Conservation (phyloP, 1,140 invertebrate genomes). For the Brachionus rotundiformis region DNA sequence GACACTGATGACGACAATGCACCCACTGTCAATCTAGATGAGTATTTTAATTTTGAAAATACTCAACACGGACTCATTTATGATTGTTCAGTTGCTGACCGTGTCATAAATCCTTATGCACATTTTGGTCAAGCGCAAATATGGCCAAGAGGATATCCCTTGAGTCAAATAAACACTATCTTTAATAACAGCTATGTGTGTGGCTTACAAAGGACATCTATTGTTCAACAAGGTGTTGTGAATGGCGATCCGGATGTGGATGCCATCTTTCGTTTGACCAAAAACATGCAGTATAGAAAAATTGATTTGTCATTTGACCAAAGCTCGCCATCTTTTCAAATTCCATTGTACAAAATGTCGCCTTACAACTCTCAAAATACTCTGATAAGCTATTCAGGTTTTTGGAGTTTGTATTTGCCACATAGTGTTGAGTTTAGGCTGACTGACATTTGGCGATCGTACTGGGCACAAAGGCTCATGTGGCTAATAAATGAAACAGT, state of each 20-base stretch:
- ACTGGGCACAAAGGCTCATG: slow-evolving; percentile 58
- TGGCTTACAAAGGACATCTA: slow-evolving; percentile 52
- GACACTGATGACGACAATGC: slow-evolving; percentile 61
- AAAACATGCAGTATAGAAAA: slow-evolving; percentile 46
- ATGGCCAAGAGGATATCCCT: neutral
- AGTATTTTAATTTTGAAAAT: slow-evolving; percentile 56
- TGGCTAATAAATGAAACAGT: slow-evolving; percentile 56
- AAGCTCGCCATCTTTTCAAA: slow-evolving; percentile 53
- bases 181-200: slow-evolving; percentile 38
- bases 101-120: slow-evolving; percentile 30
- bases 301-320: slow-evolving; percentile 55
- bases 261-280: slow-evolving; percentile 58
- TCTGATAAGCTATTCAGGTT: slow-evolving; percentile 56
- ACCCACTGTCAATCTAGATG: slow-evolving; percentile 52
- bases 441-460: slow-evolving; percentile 59
- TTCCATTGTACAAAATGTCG: slow-evolving; percentile 56
- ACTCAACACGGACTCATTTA: slow-evolving; percentile 57
- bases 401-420: slow-evolving; percentile 58
- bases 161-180: neutral
- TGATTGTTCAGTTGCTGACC: slow-evolving; percentile 56
- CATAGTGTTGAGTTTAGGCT: slow-evolving; percentile 56
- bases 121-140: neutral
- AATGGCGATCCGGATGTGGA: slow-evolving; percentile 62
- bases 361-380: slow-evolving; percentile 61
- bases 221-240: slow-evolving; percentile 59